Conservation (phyloP, 2,113 vertebrate species). For the Chionomys nivalis region DNA sequence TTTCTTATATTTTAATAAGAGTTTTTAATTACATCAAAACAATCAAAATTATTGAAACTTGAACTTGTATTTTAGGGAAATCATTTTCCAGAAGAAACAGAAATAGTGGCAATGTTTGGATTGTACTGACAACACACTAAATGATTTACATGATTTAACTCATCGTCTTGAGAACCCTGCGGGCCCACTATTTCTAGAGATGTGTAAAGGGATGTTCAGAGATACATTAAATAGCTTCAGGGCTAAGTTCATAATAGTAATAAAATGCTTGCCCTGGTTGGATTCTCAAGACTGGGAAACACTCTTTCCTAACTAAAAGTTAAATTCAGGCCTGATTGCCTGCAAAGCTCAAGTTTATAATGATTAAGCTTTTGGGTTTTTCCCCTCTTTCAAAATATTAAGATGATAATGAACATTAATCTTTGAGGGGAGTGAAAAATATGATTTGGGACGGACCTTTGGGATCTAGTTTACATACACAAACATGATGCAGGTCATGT, state of each 20-base stretch:
- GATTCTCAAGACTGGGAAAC: neutral
- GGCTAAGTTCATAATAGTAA: too few species aligned
- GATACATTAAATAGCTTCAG: neutral
- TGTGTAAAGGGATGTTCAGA: slow-evolving; percentile 17
- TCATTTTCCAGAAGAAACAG: slow-evolving; percentile 22
- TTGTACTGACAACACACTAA: neutral
- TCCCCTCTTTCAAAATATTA: neutral
- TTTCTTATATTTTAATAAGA: slow-evolving; percentile 28
- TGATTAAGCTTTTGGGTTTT: neutral
- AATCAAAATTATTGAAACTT: slow-evolving; percentile 30
- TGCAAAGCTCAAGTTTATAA: neutral
- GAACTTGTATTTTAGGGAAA: slow-evolving; percentile 45
- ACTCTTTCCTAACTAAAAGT: neutral
- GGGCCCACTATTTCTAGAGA: slow-evolving; percentile 8
- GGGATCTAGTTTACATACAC: neutral
- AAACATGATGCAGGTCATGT: neutral
- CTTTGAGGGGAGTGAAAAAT: neutral
- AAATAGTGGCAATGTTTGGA: slow-evolving; percentile 20
- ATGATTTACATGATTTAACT: neutral
- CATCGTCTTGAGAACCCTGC: neutral
- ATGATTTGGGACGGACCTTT: neutral
- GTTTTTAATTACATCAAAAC: neutral
- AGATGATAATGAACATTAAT: neutral
- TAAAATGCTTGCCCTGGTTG: neutral
- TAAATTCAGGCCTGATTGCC: neutral